Conservation (phyloP, 2,888 invertebrate species). For the Volucella zonaria region DNA sequence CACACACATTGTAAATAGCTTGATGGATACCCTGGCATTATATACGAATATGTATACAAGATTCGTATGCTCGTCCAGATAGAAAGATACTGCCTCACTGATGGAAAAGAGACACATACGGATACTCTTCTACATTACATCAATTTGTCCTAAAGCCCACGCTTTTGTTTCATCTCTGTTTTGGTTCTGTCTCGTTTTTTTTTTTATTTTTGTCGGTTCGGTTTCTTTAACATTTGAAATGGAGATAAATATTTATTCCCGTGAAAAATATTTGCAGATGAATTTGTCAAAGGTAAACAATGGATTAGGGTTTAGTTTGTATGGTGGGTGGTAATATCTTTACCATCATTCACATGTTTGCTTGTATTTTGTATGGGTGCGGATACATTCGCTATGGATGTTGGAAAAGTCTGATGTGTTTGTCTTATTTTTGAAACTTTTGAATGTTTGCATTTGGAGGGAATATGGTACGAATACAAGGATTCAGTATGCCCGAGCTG, state of each 20-base stretch:
- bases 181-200: conserved; percentile 1
- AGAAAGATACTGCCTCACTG: no score
- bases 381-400: neutral
- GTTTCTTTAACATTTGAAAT: conserved; percentile 38
- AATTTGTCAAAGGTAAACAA: conserved; percentile 51
- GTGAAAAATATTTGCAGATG: conserved; percentile 56
- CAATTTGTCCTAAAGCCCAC: neutral
- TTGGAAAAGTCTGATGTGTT: no score
- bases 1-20: conserved; percentile 18
- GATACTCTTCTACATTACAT: neutral
- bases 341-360: neutral
- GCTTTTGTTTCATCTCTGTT: conserved; percentile 3
- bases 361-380: neutral
- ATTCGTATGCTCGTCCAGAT: no score
- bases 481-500: neutral
- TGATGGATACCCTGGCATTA: conserved; percentile 22
- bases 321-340: neutral
- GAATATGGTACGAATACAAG: conserved; percentile 4
- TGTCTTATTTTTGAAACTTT: neutral
- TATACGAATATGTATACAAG: no score
- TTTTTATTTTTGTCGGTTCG: conserved; percentile 14
- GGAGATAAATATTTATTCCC: conserved; percentile 63
- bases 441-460: conserved; percentile 20
- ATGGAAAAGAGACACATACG: neutral
- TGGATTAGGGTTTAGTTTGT: neutral